These are phyloP conservation scores for Thamnaconus septentrionalis DNA, from an alignment of 2,113 vertebrate species.

Conservation along the genomic window DNA sequence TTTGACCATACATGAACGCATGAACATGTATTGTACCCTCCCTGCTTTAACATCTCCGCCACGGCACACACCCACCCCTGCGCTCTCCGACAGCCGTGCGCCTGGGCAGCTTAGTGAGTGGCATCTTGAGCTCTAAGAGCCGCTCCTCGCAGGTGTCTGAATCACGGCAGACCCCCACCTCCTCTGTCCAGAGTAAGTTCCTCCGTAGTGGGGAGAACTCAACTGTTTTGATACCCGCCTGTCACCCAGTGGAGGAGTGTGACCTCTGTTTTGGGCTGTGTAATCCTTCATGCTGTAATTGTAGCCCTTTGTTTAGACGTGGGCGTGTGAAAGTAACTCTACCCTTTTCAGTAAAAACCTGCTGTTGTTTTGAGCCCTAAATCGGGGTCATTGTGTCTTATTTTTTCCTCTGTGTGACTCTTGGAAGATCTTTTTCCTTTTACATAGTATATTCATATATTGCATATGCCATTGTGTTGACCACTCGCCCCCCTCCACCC, in stretches of 20 bases:
- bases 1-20: constrained; percentile 15
- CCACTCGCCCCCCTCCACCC: no score
- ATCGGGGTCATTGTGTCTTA: no score
- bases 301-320: neutral
- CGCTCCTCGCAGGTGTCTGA: constrained; percentile 79
- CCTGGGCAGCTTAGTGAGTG: constrained; percentile 75
- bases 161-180: constrained; percentile 77
- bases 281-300: constrained; percentile 5
- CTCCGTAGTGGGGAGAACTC: constrained; percentile 29
- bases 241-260: constrained; percentile 17
- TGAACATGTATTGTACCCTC: neutral
- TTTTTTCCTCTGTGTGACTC: neutral
- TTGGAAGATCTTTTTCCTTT: neutral
- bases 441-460: neutral
- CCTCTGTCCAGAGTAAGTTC: constrained; percentile 86
- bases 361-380: constrained; percentile 3
- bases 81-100: constrained; percentile 74
- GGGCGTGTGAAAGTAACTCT: no score
- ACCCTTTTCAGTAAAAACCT: no score
- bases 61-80: constrained; percentile 4
- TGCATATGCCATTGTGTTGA: constrained; percentile 4
- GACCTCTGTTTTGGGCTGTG: constrained; percentile 21
- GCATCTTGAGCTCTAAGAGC: constrained; percentile 78
- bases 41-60: constrained; percentile 4
- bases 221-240: constrained; percentile 19